Percentiles rank a stretch among this genome's conserved stretches.
Evolutionary conservation across 2,888 invertebrate species (phyloP).

Genomic region (Agapetus fuscipes): DNA sequence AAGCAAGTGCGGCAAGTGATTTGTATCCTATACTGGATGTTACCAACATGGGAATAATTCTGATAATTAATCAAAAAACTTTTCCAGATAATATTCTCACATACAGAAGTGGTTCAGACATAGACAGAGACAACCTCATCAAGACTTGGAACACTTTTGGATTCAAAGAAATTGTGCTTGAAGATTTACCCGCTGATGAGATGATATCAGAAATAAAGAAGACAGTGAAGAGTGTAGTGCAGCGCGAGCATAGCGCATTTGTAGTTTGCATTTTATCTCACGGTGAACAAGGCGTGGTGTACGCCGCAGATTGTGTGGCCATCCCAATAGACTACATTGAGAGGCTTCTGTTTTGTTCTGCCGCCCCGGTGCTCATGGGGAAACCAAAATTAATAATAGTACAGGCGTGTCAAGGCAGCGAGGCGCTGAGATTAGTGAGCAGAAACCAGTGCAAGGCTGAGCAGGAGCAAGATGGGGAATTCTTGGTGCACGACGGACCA

Average conservation of each 20-base stretch:
- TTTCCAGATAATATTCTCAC: conserved; percentile 26
- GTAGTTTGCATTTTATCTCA: conserved; percentile 11
- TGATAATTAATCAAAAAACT: conserved; percentile 37
- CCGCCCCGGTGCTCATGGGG: conserved; percentile 27
- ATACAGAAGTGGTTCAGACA: conserved; percentile 29
- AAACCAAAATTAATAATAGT: conserved; percentile 48
- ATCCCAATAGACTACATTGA: conserved; percentile 36
- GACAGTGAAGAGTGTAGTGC: too few relatives aligned
- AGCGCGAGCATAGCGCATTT: conserved; percentile 4
- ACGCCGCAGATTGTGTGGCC: conserved; percentile 40
- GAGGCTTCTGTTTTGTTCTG: conserved; percentile 34
- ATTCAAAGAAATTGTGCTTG: conserved; percentile 26
- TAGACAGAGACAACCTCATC: conserved; percentile 28
- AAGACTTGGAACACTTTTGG: conserved; percentile 31
- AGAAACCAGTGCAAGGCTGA: too few relatives aligned
- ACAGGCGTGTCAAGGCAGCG: conserved; percentile 47
- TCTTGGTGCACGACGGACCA: too few relatives aligned
- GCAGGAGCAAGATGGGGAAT: too few relatives aligned
- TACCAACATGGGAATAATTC: conserved; percentile 26
- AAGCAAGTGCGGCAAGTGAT: too few relatives aligned
- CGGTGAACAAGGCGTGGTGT: conserved; percentile 33
- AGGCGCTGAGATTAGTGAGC: too few relatives aligned
- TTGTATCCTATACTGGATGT: neutral
- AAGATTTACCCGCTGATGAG: too few relatives aligned
- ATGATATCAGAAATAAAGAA: too few relatives aligned